Evolutionary conservation across 2,797 vertebrate genomes (phyloP), one percentile per base, ranked within the genome.

Genomic region (Amniataba percoides): DNA sequence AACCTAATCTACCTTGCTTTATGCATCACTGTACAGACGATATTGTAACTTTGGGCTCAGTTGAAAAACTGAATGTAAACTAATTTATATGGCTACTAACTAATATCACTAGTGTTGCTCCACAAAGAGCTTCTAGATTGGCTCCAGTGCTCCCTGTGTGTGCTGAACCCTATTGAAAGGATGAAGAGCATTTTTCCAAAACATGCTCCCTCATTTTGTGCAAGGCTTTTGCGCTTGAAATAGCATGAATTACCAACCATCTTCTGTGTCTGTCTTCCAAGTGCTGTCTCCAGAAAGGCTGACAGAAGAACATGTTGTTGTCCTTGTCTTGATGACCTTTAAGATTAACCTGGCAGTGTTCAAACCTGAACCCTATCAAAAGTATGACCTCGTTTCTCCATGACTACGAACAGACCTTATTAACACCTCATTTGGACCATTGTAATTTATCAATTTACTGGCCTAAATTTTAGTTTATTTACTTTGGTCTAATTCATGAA

Each of bases 61-160:
- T 68, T 78, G 78, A 81, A 76, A 25, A 42, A 34, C 27, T 5
- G 21, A 76, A 19, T 23, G 74, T 36, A 21, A 49, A 51, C 55
- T 16, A 12, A 25, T 14, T 5, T 27, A 5, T 40, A n/a, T n/a
- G 7, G 49, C n/a, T n/a, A n/a, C n/a, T n/a, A n/a, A n/a, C n/a
- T n/a, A n/a, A n/a, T n/a, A n/a, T n/a, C n/a, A n/a, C n/a, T n/a
- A n/a, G n/a, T 55, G 14, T 31, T 55, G 27, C 18, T 19, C 31
- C n/a, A 59, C 57, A 6, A 14, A 11, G 36, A 40, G 34, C 23
- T 7, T 16, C 7, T 23, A 27, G 23, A 7, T 7, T 18, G 19
- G 34, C 34, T 39, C 39, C 19, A 46, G 6, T 8, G 45, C 45
- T 46, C 45, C 18, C 9, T 18, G 45, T 46, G 15, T 45, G 43